phyloP scores from a whole-genome alignment of 2,888 invertebrate genomes.

The Furcula furcula region DNA sequence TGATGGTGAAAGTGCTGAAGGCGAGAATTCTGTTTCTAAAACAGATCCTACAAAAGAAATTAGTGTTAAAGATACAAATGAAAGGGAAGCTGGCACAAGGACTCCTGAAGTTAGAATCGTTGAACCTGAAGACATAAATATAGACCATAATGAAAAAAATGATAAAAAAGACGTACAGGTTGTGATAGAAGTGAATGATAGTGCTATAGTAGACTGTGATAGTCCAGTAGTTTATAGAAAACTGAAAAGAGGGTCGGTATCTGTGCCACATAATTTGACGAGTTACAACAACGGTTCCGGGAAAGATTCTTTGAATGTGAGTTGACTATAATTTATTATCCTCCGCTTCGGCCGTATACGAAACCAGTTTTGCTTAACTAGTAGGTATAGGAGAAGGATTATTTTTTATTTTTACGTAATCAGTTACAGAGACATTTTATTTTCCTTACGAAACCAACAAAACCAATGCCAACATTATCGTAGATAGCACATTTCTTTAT shows the following conservation, averaged over 20 bases:
- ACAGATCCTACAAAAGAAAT: neutral
- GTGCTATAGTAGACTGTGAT: constrained; percentile 19
- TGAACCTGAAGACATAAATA: constrained; percentile 36
- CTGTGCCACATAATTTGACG: constrained; percentile 83
- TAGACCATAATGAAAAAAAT: constrained; percentile 7
- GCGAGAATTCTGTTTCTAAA: constrained; percentile 1
- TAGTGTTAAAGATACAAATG: constrained; percentile 3
- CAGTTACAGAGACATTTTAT: no score
- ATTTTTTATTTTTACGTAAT: no score
- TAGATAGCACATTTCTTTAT: no score
- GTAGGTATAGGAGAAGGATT: no score
- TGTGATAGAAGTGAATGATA: constrained; percentile 10
- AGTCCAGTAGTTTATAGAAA: constrained; percentile 42
- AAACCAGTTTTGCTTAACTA: no score
- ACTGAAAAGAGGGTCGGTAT: constrained; percentile 83
- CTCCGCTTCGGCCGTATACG: no score
- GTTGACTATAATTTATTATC: no score
- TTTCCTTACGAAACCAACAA: no score
- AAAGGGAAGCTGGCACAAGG: constrained; percentile 30
- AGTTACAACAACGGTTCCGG: constrained; percentile 72
- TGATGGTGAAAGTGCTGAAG: neutral
- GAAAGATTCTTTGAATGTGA: constrained; percentile 31
- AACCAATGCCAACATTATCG: no score
- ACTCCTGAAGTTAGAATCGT: constrained; percentile 65
- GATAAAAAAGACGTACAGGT: constrained; percentile 15